Evolutionary conservation across 2,113 vertebrate species (phyloP).

Genomic region (Maccullochella peelii): DNA sequence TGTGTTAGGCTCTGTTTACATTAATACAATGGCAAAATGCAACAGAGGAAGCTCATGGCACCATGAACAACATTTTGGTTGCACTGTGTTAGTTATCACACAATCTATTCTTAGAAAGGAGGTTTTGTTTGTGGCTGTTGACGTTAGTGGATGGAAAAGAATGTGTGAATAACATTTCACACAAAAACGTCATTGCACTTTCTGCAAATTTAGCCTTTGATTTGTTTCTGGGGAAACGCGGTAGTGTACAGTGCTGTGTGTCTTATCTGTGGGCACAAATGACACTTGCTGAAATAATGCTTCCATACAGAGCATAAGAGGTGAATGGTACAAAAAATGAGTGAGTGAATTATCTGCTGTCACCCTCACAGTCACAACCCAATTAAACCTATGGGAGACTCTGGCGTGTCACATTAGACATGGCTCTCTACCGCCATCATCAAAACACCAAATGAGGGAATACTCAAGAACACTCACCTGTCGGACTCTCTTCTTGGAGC

Average conservation of each 20-base stretch:
- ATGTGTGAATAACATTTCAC: neutral
- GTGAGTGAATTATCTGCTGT: no score
- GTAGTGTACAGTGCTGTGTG: no score
- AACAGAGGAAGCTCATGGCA: neutral
- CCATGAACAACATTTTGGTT: neutral
- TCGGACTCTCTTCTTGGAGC: conserved; percentile 98
- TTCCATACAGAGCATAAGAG: neutral
- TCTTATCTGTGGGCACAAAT: neutral
- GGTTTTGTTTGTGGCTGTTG: conserved; percentile 41
- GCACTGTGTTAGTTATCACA: neutral
- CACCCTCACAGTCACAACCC: no score
- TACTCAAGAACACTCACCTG: conserved; percentile 84
- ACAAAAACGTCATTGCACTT: neutral
- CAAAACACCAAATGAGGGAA: neutral
- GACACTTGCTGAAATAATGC: neutral
- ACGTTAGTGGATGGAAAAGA: neutral
- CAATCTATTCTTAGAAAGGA: conserved; percentile 3
- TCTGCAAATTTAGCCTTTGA: neutral
- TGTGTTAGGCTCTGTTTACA: neutral
- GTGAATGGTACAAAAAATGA: no score
- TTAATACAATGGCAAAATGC: neutral
- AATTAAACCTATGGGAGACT: no score
- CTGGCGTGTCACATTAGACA: neutral
- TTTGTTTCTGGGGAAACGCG: neutral
- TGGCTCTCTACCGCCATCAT: neutral